phyloP scores from a whole-genome alignment of 2,797 vertebrate genomes.

The Catharus ustulatus region DNA sequence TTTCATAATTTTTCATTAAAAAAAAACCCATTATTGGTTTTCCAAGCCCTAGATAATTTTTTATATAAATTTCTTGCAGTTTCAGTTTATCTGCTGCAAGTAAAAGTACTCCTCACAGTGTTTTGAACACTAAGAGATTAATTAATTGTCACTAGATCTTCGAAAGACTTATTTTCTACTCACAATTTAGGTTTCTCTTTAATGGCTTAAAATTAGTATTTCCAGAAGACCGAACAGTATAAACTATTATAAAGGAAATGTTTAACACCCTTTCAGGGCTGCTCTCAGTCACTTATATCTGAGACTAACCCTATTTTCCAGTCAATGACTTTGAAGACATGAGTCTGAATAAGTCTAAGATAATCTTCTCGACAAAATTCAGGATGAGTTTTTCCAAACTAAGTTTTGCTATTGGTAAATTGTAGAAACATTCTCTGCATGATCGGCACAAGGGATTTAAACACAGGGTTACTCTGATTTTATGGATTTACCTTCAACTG shows the following conservation, averaged over 20 bases:
- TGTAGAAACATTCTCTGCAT: background rate
- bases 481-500: background rate
- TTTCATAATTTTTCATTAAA: background rate
- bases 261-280: background rate
- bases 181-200: background rate
- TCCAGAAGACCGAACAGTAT: background rate
- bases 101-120: background rate
- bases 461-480: background rate
- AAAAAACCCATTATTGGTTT: background rate
- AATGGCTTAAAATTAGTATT: background rate
- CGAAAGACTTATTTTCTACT: background rate
- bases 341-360: background rate
- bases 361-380: background rate
- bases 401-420: background rate
- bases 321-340: background rate
- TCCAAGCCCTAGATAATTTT: background rate
- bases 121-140: background rate
- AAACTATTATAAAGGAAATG: background rate
- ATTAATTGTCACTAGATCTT: background rate
- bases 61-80: background rate
- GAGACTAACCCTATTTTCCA: background rate
- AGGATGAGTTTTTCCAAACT: background rate
- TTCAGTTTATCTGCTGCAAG: background rate
- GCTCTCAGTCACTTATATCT: background rate
- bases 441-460: background rate